These are phyloP conservation scores for Speoplatyrhinus poulsoni DNA, from an alignment of 2,113 vertebrate species.

Conservation along the genomic window DNA sequence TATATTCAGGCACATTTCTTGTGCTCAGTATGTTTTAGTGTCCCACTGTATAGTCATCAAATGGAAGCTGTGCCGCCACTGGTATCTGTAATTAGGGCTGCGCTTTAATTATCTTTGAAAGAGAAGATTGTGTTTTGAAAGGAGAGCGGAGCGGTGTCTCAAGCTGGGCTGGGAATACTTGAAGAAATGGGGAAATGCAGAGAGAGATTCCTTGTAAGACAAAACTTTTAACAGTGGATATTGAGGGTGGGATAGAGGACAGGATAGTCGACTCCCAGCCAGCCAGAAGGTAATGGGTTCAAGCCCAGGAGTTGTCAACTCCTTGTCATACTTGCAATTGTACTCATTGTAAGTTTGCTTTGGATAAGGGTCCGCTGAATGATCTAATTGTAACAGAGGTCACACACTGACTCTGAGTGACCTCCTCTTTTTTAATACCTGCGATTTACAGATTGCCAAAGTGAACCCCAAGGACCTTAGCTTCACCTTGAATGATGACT, in stretches of 20 bases:
- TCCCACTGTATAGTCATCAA: conserved; percentile 52
- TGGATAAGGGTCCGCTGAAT: too few relatives aligned
- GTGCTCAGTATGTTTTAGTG: conserved; percentile 49
- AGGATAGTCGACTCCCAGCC: too few relatives aligned
- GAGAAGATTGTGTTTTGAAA: conserved; percentile 71
- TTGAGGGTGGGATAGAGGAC: background rate
- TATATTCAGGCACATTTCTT: conserved; percentile 58
- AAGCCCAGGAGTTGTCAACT: too few relatives aligned
- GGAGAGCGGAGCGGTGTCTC: conserved; percentile 48
- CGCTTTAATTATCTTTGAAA: conserved; percentile 68
- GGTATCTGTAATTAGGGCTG: conserved; percentile 69
- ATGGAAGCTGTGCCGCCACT: conserved; percentile 43
- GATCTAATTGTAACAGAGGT: too few relatives aligned
- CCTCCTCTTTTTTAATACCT: background rate
- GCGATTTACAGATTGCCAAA: conserved; percentile 75
- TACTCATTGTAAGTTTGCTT: too few relatives aligned
- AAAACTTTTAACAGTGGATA: conserved; percentile 34
- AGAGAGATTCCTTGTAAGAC: conserved; percentile 15
- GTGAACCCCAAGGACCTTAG: conserved; percentile 76
- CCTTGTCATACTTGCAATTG: too few relatives aligned
- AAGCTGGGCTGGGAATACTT: conserved; percentile 44
- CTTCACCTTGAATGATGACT: conserved; percentile 75
- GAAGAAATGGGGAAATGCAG: conserved; percentile 42
- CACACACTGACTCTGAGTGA: too few relatives aligned
- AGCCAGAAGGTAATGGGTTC: too few relatives aligned